Evolutionary conservation across 1,140 invertebrate genomes (phyloP).

Genomic region (Zophobas atratus): DNA sequence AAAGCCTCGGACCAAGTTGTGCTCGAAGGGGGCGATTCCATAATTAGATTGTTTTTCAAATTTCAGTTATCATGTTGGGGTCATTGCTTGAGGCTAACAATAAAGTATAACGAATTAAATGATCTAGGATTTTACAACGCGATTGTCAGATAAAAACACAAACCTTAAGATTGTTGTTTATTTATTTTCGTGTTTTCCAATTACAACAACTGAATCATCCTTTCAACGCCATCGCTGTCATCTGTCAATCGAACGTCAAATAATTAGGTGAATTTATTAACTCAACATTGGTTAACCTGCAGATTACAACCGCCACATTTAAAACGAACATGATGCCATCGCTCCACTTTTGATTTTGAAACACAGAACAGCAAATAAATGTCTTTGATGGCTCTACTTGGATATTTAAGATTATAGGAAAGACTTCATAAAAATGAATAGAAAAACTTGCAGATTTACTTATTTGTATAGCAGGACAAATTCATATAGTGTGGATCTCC

Average conservation of each 20-base stretch:
- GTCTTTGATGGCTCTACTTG: too few species aligned
- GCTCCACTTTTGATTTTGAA: too few species aligned
- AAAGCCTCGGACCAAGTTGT: conserved; percentile 74
- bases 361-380: too few species aligned
- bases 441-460: too few species aligned
- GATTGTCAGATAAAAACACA: not conserved
- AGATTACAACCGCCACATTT: too few species aligned
- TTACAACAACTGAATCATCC: conserved; percentile 19
- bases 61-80: conserved; percentile 13
- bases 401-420: too few species aligned
- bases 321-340: too few species aligned
- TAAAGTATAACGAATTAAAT: too few species aligned
- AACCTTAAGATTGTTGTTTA: conserved; percentile 34
- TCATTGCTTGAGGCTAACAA: not conserved
- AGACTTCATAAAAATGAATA: too few species aligned
- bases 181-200: conserved; percentile 29
- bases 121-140: not conserved
- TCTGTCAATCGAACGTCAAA: not conserved
- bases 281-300: too few species aligned
- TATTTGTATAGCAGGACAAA: too few species aligned
- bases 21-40: conserved; percentile 75
- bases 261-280: not conserved
- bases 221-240: conserved; percentile 24
- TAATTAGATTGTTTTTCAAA: conserved; percentile 56
- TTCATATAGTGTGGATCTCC: too few species aligned